Conservation (phyloP, 2,113 vertebrate genomes). For the Hepsetus odoe region DNA sequence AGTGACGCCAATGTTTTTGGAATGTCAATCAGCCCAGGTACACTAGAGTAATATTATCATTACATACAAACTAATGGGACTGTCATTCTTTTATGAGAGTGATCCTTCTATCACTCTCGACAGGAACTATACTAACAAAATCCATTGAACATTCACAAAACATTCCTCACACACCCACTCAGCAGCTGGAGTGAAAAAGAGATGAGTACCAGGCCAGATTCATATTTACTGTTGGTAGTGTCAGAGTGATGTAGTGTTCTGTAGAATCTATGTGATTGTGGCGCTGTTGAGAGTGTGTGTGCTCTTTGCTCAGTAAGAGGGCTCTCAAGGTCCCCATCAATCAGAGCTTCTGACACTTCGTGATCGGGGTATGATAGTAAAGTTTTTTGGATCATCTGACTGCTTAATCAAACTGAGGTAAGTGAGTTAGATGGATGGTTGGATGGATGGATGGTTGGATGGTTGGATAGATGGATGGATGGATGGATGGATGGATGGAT, state of each 20-base stretch:
- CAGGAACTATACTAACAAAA: slow-evolving; percentile 4
- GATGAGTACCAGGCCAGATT: slow-evolving; percentile 4
- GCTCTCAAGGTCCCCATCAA: slow-evolving; percentile 11
- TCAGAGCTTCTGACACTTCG: slow-evolving; percentile 11
- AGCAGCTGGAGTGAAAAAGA: slow-evolving; percentile 8
- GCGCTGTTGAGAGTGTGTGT: not conserved
- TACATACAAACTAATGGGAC: not conserved
- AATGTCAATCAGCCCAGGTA: not conserved
- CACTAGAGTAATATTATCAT: not conserved
- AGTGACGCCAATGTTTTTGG: too few species aligned
- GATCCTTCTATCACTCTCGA: not conserved
- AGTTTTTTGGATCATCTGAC: slow-evolving; percentile 3
- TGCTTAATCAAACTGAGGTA: not conserved
- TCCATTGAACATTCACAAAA: not conserved
- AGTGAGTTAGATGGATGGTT: not conserved
- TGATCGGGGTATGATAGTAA: slow-evolving; percentile 3
- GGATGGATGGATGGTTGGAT: not conserved
- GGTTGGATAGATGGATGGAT: not conserved
- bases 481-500: not conserved
- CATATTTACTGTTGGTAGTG: slow-evolving; percentile 5
- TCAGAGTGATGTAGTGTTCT: slow-evolving; percentile 24
- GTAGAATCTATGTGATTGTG: not conserved
- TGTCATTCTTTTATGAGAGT: slow-evolving; percentile 4
- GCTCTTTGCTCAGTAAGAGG: slow-evolving; percentile 29
- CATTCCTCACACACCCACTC: slow-evolving; percentile 11